Evolutionary conservation across 2,888 invertebrate species (phyloP).

Genomic region (Omphaloscelis lunosa): DNA sequence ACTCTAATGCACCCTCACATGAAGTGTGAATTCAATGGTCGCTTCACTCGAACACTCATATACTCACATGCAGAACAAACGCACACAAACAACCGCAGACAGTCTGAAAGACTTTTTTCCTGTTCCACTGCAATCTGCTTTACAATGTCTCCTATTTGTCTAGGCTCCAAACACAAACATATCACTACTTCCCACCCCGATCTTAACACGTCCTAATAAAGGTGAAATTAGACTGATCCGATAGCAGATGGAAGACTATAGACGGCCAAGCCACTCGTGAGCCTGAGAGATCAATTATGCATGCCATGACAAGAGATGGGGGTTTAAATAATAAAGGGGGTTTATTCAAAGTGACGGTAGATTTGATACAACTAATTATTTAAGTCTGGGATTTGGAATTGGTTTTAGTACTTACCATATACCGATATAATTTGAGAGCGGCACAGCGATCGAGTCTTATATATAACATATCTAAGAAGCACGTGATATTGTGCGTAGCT

Average conservation of each 20-base stretch:
- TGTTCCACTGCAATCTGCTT: slow-evolving; percentile 70
- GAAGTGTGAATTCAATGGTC: slow-evolving; percentile 62
- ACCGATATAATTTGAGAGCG: not conserved
- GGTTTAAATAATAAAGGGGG: slow-evolving; percentile 77
- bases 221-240: slow-evolving; percentile 56
- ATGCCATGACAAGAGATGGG: slow-evolving; percentile 75
- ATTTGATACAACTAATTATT: slow-evolving; percentile 73
- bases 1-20: slow-evolving; percentile 40
- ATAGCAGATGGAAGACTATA: slow-evolving; percentile 42
- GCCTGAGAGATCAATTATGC: slow-evolving; percentile 80
- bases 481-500: not conserved
- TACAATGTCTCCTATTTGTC: slow-evolving; percentile 72
- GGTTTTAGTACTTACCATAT: slow-evolving; percentile 24
- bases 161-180: slow-evolving; percentile 48
- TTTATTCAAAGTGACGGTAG: slow-evolving; percentile 66
- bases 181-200: not conserved
- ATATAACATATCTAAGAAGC: not conserved
- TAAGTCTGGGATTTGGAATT: slow-evolving; percentile 52
- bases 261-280: slow-evolving; percentile 70
- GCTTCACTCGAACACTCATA: slow-evolving; percentile 35
- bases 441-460: not conserved
- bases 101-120: slow-evolving; percentile 65
- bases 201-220: slow-evolving; percentile 53
- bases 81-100: slow-evolving; percentile 65
- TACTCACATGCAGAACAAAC: slow-evolving; percentile 34